A percentile compares a stretch with the other conserved stretches of the same genome.
Evolutionary conservation across 2,113 vertebrate genomes (phyloP).

Genomic region (Promerops cafer): DNA sequence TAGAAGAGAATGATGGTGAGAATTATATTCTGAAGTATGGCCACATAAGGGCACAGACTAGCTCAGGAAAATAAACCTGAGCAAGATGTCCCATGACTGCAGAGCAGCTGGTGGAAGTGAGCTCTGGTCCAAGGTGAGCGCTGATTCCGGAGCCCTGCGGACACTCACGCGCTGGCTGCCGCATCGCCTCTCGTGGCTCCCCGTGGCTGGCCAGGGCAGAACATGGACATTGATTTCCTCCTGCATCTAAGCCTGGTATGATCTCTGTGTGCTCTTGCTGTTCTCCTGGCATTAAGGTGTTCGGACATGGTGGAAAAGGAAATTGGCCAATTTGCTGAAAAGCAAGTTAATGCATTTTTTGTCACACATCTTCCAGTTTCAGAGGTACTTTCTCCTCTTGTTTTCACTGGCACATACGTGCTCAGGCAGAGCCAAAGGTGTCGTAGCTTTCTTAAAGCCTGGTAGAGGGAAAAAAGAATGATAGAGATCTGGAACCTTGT

Average conservation of each 20-base stretch:
- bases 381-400: background rate
- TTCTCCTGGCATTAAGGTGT: background rate
- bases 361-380: background rate
- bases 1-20: background rate
- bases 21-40: background rate
- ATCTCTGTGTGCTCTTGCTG: background rate
- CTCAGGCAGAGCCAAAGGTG: background rate
- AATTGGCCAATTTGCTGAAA: background rate
- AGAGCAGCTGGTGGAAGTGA: background rate
- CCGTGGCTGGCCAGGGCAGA: background rate
- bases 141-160: background rate
- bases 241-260: background rate
- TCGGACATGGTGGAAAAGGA: background rate
- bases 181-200: rapidly evolving
- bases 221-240: background rate
- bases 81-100: background rate
- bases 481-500: background rate
- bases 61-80: background rate
- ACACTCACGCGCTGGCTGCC: rapidly evolving
- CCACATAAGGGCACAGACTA: background rate
- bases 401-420: rapidly evolving
- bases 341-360: background rate
- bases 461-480: background rate
- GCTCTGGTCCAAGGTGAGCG: background rate
- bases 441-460: background rate